phyloP scores from a whole-genome alignment of 1,140 invertebrate genomes.

The Drosophila albomicans region DNA sequence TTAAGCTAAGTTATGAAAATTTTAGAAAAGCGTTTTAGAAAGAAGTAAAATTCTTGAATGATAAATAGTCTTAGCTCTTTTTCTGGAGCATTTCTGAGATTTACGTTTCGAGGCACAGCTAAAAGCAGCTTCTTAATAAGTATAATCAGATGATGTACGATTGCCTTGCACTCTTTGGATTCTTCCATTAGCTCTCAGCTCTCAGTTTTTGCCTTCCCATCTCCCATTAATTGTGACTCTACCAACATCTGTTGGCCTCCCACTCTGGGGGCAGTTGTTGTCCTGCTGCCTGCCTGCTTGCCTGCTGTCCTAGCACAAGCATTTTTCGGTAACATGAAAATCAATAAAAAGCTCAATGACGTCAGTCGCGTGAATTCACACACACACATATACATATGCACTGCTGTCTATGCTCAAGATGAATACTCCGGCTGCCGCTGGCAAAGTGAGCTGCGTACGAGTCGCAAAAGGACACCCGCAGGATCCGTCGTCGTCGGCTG shows the following conservation, averaged over 20 bases:
- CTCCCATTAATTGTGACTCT: slow-evolving; percentile 36
- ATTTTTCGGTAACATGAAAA: slow-evolving; percentile 72
- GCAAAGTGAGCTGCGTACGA: slow-evolving; percentile 48
- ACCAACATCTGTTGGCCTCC: slow-evolving; percentile 56
- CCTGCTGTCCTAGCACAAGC: slow-evolving; percentile 58
- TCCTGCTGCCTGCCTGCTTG: slow-evolving; percentile 10
- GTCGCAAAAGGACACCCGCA: slow-evolving; percentile 26
- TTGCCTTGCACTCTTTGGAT: not conserved
- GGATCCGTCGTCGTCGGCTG: slow-evolving; percentile 6
- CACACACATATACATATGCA: slow-evolving; percentile 21
- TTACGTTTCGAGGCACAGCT: not conserved
- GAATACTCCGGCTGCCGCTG: slow-evolving; percentile 18
- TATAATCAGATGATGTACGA: slow-evolving; percentile 14
- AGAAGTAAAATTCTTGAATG: too few species aligned
- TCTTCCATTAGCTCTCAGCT: slow-evolving; percentile 10
- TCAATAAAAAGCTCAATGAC: slow-evolving; percentile 85
- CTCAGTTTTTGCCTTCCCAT: not conserved
- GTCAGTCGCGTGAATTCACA: slow-evolving; percentile 62
- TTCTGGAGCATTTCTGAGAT: not conserved
- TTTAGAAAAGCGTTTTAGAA: too few species aligned
- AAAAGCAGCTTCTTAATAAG: slow-evolving; percentile 15
- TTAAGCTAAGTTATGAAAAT: too few species aligned
- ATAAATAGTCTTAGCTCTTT: too few species aligned
- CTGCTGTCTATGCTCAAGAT: slow-evolving; percentile 32
- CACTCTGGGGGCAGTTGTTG: slow-evolving; percentile 15